Evolutionary conservation across 2,113 vertebrate genomes (phyloP), one percentile per base, ranked within the genome.

Genomic region (Oncorhynchus masou): DNA sequence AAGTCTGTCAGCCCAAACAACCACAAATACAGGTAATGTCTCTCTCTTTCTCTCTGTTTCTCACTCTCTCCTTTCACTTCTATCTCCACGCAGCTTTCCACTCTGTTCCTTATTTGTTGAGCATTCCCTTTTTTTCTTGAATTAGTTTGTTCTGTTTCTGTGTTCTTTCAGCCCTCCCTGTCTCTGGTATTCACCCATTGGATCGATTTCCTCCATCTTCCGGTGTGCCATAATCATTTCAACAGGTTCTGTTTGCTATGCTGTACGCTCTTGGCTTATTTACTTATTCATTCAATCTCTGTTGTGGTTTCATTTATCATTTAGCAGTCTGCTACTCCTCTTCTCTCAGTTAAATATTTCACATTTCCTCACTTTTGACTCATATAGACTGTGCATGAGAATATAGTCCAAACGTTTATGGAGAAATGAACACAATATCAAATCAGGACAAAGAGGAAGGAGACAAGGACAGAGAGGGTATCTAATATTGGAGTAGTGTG

Each of bases 21-120:
- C 39, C 62, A 65, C 74, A 83, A 78, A 85, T 81, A 78, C 88
- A 93, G 93, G 92, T 94, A 94, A 70, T 79, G 48, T 77, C 31
- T 78, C 64, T 48, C n/a, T 54, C 27, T 75, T 67, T 77, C 48
- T 60, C 45, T 65, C 59, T 27, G 70, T 27, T 20, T 71, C 31
- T 75, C 54, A 66, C 25, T 67, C 65, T 31, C 12, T 29, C 27
- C 25, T 5, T 19, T 5, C 65, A 4, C 3, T 15, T 29, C 16
- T 67, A 9, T 67, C 13, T 31, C 25, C 16, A 15, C 0, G 3
- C 15, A 16, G 15, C 13, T 67, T 25, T 65, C 74, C 15, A 2
- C 3, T 3, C 0, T 54, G 69, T 81, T 70, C 11, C 7, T 69
- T 76, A 20, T 54, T 11, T 62, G 59, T 16, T 16, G 54, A 65